Conservation (phyloP, 2,888 invertebrate species). For the Drosophila quinaria region DNA sequence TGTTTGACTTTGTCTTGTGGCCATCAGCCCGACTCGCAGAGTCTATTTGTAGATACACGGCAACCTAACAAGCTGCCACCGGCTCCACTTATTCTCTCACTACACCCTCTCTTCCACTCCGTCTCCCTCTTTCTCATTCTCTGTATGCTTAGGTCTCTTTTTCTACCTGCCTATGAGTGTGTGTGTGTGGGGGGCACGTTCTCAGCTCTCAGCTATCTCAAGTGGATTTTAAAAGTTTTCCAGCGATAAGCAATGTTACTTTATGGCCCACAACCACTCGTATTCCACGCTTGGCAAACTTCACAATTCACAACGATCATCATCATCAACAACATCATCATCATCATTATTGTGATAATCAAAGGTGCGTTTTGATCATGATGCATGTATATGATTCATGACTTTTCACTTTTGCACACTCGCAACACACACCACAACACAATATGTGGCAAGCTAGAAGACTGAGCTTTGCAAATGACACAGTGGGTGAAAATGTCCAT, state of each 20-base stretch:
- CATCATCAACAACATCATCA: conserved; percentile 32
- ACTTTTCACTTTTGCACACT: conserved; percentile 75
- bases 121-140: conserved; percentile 10
- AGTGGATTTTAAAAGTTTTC: conserved; percentile 80
- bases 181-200: conserved; percentile 41
- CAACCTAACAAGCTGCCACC: conserved; percentile 59
- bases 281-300: conserved; percentile 48
- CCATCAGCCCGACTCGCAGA: conserved; percentile 54
- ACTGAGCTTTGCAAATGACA: conserved; percentile 24
- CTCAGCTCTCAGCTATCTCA: conserved; percentile 69
- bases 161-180: conserved; percentile 30
- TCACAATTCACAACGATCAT: conserved; percentile 23
- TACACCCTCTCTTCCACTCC: conserved; percentile 20
- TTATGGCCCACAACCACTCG: conserved; percentile 73
- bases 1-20: conserved; percentile 79
- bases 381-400: conserved; percentile 76
- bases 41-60: conserved; percentile 77
- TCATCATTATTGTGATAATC: conserved; percentile 45
- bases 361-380: conserved; percentile 67
- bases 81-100: conserved; percentile 42
- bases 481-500: conserved; percentile 25
- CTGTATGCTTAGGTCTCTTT: conserved; percentile 45
- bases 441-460: conserved; percentile 44
- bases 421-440: conserved; percentile 10
- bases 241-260: conserved; percentile 79